Conservation (phyloP, 2,797 vertebrate species). For the Cuniculus paca region DNA sequence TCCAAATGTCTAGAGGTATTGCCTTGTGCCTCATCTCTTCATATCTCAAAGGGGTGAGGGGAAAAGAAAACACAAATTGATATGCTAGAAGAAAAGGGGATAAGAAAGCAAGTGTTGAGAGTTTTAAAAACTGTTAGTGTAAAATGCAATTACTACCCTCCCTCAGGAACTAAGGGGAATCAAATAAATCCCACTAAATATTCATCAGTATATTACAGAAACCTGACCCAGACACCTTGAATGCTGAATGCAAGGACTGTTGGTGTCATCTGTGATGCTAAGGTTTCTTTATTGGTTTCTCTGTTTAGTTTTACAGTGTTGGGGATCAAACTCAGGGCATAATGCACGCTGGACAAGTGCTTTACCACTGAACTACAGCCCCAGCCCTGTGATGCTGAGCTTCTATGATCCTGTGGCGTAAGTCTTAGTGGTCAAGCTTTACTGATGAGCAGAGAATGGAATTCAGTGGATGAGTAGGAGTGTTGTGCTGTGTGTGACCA, state of each 20-base stretch:
- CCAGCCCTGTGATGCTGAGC: background rate
- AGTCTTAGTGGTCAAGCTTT: background rate
- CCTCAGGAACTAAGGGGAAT: background rate
- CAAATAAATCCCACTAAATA: background rate
- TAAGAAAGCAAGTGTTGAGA: background rate
- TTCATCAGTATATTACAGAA: background rate
- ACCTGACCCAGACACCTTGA: background rate
- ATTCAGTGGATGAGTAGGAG: background rate
- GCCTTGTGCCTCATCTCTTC: background rate
- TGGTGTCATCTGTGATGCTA: background rate
- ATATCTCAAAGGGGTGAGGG: background rate
- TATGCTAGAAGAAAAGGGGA: background rate
- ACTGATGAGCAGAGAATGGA: background rate
- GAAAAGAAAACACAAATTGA: background rate
- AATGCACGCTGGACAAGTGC: background rate
- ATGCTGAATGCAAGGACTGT: background rate
- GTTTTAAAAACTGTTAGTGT: background rate
- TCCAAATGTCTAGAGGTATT: background rate
- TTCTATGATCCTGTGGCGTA: rapidly evolving
- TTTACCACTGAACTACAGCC: background rate
- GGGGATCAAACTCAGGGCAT: background rate
- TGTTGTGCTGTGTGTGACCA: background rate
- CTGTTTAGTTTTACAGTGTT: background rate
- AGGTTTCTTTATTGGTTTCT: background rate
- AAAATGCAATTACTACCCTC: background rate